Base-by-base conservation (phyloP, 2,113 vertebrate species). In the Zosterops lateralis region DNA sequence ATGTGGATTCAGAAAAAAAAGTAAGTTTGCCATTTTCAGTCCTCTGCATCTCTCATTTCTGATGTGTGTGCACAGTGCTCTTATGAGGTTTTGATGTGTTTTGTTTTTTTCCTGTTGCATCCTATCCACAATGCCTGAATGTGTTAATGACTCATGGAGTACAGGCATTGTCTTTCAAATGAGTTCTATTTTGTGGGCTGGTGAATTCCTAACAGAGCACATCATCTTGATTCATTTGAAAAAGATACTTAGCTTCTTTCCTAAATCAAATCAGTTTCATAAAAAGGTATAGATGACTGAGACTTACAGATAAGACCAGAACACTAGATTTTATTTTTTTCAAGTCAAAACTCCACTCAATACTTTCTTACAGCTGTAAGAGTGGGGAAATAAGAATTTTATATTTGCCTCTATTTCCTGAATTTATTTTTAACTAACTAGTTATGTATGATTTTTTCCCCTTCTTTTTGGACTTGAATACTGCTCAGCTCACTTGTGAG, bases 121-220 rank as follows among this genome's bases (percentile, higher is more conserved):
- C 32, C 54, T 80, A 50, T 28, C 31, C 68, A 60, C 53, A 83
- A 86, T 29, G 10, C 42, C 60, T 87, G 72, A 58, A n/a, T 42
- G 7, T 86, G 44, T 70, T 88, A 88, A 87, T 77, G 65, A 44
- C 68, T 94, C 60, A 17, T 15, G 47, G 47, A 88, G 15, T 26
- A 81, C 22, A 84, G 75, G 47, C 17, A 34, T 80, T 51, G 71
- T 54, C 47, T 85, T 92, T 86, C 73, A 74, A 60, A 53, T 0
- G 1, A 66, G 19, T 60, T 93, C 51, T 47, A 2, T 92, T 93
- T 81, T 56, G 66, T 88, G 56, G 51, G 32, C 47, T 90, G 29
- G 17, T 86, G 56, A 56, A 84, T 93, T 93, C 47, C 47, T 89
- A 67, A 31, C 61, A 67, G 72, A 92, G 18, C 64, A 68, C n/a